These are phyloP conservation scores for Fopius arisanus DNA, from an alignment of 1,140 invertebrate genomes.

Conservation along the genomic window DNA sequence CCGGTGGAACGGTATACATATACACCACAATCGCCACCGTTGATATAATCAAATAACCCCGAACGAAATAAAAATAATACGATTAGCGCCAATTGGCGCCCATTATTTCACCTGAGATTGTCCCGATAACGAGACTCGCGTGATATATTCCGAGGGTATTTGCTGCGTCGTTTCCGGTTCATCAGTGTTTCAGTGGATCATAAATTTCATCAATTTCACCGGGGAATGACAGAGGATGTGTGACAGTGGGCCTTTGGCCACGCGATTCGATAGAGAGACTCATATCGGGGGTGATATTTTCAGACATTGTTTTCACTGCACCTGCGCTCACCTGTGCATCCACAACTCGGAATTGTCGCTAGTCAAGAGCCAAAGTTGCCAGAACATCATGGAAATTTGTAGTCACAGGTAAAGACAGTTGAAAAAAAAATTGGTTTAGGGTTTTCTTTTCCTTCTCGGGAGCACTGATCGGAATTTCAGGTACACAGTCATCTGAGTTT, in stretches of 20 bases:
- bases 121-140: too few species aligned
- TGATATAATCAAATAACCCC: background rate
- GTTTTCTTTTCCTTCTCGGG: too few species aligned
- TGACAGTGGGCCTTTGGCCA: background rate
- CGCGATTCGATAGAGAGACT: background rate
- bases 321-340: constrained; percentile 32
- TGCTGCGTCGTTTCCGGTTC: too few species aligned
- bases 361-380: background rate
- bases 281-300: background rate
- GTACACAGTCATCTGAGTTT: too few species aligned
- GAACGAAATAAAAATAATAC: too few species aligned
- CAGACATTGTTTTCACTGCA: constrained; percentile 33
- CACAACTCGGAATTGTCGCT: background rate
- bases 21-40: background rate
- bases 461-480: too few species aligned
- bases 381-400: constrained; percentile 19
- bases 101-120: too few species aligned
- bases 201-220: background rate
- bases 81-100: too few species aligned
- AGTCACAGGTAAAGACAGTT: background rate
- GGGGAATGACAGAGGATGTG: background rate
- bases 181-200: background rate
- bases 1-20: background rate
- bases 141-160: too few species aligned
- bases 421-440: background rate